phyloP scores from a whole-genome alignment of 2,113 vertebrate genomes.

The Cathartes aura region DNA sequence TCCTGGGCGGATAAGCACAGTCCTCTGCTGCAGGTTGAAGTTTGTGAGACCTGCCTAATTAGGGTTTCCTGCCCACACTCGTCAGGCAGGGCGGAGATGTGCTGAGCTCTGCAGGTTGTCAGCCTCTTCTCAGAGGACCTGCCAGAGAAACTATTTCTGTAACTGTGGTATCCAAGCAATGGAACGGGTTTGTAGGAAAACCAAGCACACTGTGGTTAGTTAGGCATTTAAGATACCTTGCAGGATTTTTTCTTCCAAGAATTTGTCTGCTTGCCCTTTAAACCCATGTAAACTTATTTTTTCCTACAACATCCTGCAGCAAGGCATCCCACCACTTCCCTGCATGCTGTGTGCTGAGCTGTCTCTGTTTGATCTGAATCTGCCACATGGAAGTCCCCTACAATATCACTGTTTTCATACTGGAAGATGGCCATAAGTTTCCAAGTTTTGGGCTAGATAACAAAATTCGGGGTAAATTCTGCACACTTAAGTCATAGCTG shows the following conservation, averaged over 20 bases:
- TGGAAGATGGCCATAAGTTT: neutral
- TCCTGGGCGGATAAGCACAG: neutral
- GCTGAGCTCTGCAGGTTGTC: neutral
- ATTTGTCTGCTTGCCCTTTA: neutral
- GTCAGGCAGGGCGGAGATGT: neutral
- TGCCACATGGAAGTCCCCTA: neutral
- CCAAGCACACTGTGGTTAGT: neutral
- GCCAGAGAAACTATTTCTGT: neutral
- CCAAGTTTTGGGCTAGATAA: neutral
- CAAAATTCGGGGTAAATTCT: neutral
- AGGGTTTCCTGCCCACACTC: neutral
- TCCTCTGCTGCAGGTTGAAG: neutral
- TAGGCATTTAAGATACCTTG: neutral
- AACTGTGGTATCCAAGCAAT: neutral
- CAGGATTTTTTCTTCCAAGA: neutral
- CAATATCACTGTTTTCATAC: neutral
- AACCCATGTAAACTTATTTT: neutral
- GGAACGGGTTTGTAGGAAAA: neutral
- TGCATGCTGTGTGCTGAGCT: neutral
- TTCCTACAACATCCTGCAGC: neutral
- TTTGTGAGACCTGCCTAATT: neutral
- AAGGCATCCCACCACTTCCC: neutral
- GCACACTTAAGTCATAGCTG: neutral
- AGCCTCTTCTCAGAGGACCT: neutral
- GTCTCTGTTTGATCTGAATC: neutral